phyloP scores from a whole-genome alignment of 2,888 invertebrate species.

The Piscicola geometra region DNA sequence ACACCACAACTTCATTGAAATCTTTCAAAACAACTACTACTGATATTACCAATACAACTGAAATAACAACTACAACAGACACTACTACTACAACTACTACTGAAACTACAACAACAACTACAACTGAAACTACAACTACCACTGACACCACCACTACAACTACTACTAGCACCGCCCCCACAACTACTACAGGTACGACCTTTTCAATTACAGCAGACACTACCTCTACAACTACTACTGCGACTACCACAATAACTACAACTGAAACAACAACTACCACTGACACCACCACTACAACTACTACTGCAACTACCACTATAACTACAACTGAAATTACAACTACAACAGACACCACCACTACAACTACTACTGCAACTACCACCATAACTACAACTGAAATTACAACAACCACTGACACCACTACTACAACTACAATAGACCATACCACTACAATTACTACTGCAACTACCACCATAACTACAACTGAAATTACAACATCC shows the following conservation, averaged over 20 bases:
- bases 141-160: neutral
- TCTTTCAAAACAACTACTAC: no score
- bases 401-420: no score
- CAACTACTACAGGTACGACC: neutral
- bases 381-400: no score
- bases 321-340: no score
- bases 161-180: neutral
- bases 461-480: no score
- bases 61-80: neutral
- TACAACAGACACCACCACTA: neutral
- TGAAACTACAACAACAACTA: neutral
- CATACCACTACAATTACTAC: no score
- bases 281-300: neutral
- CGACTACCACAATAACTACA: neutral
- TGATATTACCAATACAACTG: neutral
- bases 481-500: no score
- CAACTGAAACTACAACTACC: neutral
- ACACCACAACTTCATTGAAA: slow-evolving; percentile 5
- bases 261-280: neutral
- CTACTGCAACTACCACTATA: neutral
- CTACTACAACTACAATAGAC: no score
- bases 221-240: neutral
- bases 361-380: neutral
- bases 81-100: neutral
- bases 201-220: neutral